Percentiles rank a stretch among this genome's conserved stretches.
Evolutionary conservation across 2,113 vertebrate species (phyloP).

Genomic region (Onychostoma macrolepis): DNA sequence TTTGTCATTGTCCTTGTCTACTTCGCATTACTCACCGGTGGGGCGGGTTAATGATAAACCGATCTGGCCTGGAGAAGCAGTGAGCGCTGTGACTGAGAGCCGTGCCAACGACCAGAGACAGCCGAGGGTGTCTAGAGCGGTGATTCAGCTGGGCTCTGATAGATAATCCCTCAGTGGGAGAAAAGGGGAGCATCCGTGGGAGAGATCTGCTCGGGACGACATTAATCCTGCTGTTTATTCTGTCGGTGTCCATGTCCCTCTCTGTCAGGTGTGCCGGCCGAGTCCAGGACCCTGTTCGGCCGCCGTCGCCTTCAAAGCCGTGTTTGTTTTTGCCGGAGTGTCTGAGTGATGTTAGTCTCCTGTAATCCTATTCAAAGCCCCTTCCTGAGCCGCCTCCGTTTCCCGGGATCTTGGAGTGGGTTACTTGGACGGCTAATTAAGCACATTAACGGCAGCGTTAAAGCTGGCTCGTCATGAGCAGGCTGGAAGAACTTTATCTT

Average conservation of each 20-base stretch:
- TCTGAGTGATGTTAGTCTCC: conserved; percentile 69
- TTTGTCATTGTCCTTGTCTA: conserved; percentile 68
- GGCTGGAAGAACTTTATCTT: conserved; percentile 4
- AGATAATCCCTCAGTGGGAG: conserved; percentile 62
- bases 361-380: conserved; percentile 72
- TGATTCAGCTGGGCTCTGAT: conserved; percentile 51
- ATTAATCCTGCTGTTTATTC: conserved; percentile 73
- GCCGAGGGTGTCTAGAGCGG: conserved; percentile 6
- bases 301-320: conserved; percentile 51
- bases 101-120: conserved; percentile 6
- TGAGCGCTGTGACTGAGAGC: background rate
- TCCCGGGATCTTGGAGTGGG: conserved; percentile 69
- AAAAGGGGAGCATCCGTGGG: conserved; percentile 60
- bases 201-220: conserved; percentile 67
- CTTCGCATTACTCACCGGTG: conserved; percentile 58
- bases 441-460: conserved; percentile 67
- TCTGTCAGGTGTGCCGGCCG: conserved; percentile 36
- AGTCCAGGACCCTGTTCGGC: conserved; percentile 52
- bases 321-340: conserved; percentile 71
- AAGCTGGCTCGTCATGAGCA: background rate
- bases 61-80: conserved; percentile 42
- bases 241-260: conserved; percentile 47
- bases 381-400: conserved; percentile 61
- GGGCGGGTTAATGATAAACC: conserved; percentile 58
- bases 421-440: conserved; percentile 76